phyloP scores from a whole-genome alignment of 1,140 invertebrate species.

The Mya arenaria region DNA sequence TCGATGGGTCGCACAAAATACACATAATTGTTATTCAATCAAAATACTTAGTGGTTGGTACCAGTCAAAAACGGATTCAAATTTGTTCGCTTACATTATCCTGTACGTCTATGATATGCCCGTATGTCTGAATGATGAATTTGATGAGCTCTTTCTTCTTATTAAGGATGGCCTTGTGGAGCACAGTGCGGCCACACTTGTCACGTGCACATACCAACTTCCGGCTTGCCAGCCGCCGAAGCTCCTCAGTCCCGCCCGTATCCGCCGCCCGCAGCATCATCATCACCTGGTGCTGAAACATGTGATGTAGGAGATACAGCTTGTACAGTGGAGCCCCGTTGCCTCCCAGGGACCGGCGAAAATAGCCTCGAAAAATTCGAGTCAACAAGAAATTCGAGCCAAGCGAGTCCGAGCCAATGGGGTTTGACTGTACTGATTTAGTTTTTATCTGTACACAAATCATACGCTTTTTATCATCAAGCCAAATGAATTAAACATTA shows the following conservation, averaged over 20 bases:
- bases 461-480: too few relatives aligned
- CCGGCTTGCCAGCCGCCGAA: conserved; percentile 14
- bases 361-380: too few relatives aligned
- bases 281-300: conserved; percentile 20
- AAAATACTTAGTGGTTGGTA: not conserved
- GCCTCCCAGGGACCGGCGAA: too few relatives aligned
- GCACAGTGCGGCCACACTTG: conserved; percentile 60
- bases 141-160: conserved; percentile 52
- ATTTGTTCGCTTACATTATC: conserved; percentile 51
- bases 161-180: conserved; percentile 59
- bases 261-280: conserved; percentile 46
- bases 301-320: not conserved
- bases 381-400: too few relatives aligned
- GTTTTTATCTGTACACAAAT: too few relatives aligned
- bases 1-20: too few relatives aligned
- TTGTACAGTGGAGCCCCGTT: too few relatives aligned
- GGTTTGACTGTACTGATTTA: too few relatives aligned
- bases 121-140: conserved; percentile 46
- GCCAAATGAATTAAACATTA: too few relatives aligned
- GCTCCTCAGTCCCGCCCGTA: conserved; percentile 26
- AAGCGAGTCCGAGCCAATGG: too few relatives aligned
- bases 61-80: not conserved
- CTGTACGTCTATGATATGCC: conserved; percentile 41
- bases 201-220: conserved; percentile 38
- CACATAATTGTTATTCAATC: too few relatives aligned